Conservation (phyloP, 35 echinoderm and acorn worm genomes). For the Strongylocentrotus purpuratus region DNA sequence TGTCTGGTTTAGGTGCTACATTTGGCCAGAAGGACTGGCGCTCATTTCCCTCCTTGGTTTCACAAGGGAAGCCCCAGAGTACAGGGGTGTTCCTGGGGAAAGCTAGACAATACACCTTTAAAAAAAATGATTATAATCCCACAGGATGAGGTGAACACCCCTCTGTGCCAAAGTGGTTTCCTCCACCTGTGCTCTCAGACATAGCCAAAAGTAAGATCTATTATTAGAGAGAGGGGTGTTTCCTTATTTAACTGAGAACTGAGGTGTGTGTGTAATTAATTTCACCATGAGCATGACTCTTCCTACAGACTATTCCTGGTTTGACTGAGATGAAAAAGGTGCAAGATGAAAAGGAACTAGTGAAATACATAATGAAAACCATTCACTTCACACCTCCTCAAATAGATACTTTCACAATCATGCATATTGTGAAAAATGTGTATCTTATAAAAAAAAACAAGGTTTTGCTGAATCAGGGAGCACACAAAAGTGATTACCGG, state of each 20-base stretch:
- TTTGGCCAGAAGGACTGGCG: neutral
- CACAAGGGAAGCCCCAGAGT: neutral
- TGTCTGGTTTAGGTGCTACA: neutral
- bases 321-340: no score
- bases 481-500: neutral
- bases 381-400: neutral
- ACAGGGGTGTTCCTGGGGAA: neutral
- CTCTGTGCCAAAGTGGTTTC: constrained; percentile 15
- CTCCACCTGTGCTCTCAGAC: neutral
- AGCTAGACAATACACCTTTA: neutral
- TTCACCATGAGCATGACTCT: no score
- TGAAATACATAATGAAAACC: no score
- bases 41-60: neutral
- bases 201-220: neutral
- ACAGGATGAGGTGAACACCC: neutral
- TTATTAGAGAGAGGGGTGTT: neutral
- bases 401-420: neutral
- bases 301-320: no score
- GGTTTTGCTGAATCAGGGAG: neutral
- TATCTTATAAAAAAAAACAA: neutral
- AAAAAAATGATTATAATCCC: neutral
- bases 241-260: neutral
- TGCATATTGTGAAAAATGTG: neutral
- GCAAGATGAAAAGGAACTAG: no score
- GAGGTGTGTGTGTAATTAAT: neutral